Evolutionary conservation across 2,888 invertebrate species (phyloP).

Genomic region (Pachliopta kotzebuea): DNA sequence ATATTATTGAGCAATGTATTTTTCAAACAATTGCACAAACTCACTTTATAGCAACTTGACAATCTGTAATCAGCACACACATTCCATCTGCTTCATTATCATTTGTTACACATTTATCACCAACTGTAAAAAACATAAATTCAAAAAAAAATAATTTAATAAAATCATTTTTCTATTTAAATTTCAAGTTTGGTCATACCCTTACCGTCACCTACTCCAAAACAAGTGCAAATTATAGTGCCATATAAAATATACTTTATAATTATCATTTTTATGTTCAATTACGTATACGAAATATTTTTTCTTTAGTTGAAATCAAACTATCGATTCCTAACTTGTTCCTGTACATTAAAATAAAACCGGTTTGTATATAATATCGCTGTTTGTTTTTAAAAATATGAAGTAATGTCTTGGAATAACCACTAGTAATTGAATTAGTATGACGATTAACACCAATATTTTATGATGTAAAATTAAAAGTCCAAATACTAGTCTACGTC

Average conservation of each 20-base stretch:
- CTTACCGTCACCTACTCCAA: conserved; percentile 28
- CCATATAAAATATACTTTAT: conserved; percentile 12
- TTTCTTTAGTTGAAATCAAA: conserved; percentile 31
- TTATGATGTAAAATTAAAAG: background rate
- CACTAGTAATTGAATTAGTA: background rate
- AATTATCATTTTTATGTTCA: conserved; percentile 3
- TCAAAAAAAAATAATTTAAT: background rate
- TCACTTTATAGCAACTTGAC: conserved; percentile 59
- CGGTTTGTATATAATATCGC: background rate
- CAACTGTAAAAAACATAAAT: conserved; percentile 45
- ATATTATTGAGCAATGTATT: background rate
- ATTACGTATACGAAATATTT: conserved; percentile 23
- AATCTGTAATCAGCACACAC: conserved; percentile 50
- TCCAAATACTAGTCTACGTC: too few species aligned
- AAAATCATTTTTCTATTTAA: background rate
- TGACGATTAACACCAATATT: background rate
- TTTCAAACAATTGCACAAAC: conserved; percentile 33
- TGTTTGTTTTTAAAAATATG: background rate
- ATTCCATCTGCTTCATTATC: conserved; percentile 45
- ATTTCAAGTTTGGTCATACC: background rate
- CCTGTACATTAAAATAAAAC: background rate
- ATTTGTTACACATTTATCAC: conserved; percentile 54
- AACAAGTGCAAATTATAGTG: conserved; percentile 9
- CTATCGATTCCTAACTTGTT: background rate
- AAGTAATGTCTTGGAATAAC: background rate